Percentiles rank a stretch among this genome's conserved stretches.
These are phyloP conservation scores for Pollenia amentaria DNA, from an alignment of 2,888 invertebrate species.

Conservation along the genomic window DNA sequence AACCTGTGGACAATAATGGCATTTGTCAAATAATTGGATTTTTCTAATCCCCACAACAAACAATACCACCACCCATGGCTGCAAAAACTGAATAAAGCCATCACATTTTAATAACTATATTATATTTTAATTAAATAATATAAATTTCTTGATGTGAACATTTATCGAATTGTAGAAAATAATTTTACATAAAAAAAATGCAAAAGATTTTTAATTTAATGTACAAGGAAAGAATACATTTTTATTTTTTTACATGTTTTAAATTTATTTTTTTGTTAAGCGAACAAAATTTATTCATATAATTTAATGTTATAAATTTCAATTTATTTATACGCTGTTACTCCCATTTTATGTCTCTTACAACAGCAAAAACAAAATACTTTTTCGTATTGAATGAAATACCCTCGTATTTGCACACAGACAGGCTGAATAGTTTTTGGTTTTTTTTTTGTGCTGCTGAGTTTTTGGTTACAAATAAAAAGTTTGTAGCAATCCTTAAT, in stretches of 20 bases:
- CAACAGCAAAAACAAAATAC: background rate
- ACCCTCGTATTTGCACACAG: background rate
- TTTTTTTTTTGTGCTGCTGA: background rate
- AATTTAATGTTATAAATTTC: constrained; percentile 39
- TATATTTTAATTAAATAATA: background rate
- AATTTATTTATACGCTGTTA: constrained; percentile 40
- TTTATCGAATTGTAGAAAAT: background rate
- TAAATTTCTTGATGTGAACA: background rate
- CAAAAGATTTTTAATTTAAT: background rate
- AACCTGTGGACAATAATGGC: constrained; percentile 13
- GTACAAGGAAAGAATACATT: background rate
- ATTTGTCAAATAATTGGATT: background rate
- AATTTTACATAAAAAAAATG: background rate
- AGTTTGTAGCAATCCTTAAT: constrained; percentile 25
- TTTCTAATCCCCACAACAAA: background rate
- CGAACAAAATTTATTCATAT: constrained; percentile 10
- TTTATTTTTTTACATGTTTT: background rate
- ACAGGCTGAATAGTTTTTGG: background rate
- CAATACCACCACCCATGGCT: background rate
- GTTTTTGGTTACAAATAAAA: constrained; percentile 19
- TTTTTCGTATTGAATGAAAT: background rate
- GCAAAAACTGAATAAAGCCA: constrained; percentile 19
- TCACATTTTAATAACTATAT: constrained; percentile 18
- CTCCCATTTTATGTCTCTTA: constrained; percentile 30
- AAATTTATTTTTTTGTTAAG: background rate